phyloP scores from a whole-genome alignment of 2,888 invertebrate species.

The Napeogenes inachia region DNA sequence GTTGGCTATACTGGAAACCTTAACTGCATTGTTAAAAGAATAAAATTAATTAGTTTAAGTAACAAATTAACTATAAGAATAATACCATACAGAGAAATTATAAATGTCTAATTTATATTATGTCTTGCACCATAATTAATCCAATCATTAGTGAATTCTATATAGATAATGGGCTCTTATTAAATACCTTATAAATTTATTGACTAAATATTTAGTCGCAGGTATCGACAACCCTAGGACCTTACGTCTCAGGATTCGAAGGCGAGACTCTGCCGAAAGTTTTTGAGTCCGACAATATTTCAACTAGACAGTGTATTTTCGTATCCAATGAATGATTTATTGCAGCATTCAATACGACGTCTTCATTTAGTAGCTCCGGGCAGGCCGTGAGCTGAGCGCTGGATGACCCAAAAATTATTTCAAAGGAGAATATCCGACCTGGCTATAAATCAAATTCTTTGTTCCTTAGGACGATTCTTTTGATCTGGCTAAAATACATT shows the following conservation, averaged over 20 bases:
- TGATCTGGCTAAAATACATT: constrained; percentile 45
- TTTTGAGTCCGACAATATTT: constrained; percentile 46
- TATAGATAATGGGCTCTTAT: too few species aligned
- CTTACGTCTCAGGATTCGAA: constrained; percentile 26
- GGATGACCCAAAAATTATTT: constrained; percentile 63
- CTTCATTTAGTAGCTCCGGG: constrained; percentile 68
- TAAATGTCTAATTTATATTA: not conserved
- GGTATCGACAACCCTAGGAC: constrained; percentile 21
- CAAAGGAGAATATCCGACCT: constrained; percentile 55
- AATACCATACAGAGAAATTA: not conserved
- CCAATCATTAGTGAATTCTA: not conserved
- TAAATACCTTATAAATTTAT: not conserved
- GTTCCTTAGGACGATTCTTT: constrained; percentile 59
- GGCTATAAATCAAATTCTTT: constrained; percentile 72
- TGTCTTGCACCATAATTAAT: too few species aligned
- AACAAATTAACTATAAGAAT: not conserved
- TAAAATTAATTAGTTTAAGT: not conserved
- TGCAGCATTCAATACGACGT: constrained; percentile 60
- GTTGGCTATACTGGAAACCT: constrained; percentile 30
- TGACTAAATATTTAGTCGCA: not conserved
- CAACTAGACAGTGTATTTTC: constrained; percentile 53
- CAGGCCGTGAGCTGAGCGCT: constrained; percentile 69
- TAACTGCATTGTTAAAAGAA: not conserved
- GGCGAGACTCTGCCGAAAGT: constrained; percentile 26
- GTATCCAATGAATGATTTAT: constrained; percentile 57